Base-by-base conservation (phyloP, 2,888 invertebrate species). In the Punctoribates punctum region DNA sequence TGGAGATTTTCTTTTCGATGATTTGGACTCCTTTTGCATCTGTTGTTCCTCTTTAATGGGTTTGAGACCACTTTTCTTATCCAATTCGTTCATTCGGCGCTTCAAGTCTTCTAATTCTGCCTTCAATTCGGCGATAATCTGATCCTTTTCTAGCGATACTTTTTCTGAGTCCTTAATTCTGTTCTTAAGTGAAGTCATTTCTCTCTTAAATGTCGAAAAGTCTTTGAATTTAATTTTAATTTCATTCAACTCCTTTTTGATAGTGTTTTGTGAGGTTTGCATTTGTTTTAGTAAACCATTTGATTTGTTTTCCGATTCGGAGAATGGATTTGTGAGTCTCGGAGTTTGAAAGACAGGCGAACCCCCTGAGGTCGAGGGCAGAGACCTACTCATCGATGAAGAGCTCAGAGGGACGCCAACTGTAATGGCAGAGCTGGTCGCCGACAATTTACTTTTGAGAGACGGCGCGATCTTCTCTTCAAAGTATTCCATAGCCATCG, bases 401-500 rank as follows among this genome's bases (percentile, higher is more conserved):
- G 74, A 34, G 23, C 74, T 74, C 29, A 57, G 8, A 9, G 34
- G 20, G 4, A 42, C 48, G 17, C 42, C 42, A 13, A 67, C 62
- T 6, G 74, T 23, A 1, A 62, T 54, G 2, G 1, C 27, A 74
- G 9, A n/a, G 1, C 20, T 70, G 2, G 74, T n/a, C 17, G 15
- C 17, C 6, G 34, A 29, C 13, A 67, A 11, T 51, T 70, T 46
- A 27, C 11, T 34, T 78, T 88, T 85, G n/a, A 87, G 81, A 42
- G 83, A 83, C 13, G 90, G 90, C 73, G 88, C 85, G 79, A 96
- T 92, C 82, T 92, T 91, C 82, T 96, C 95, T 82, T 96, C 95
- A 83, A 96, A 96, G 83, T 96, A 93, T 82, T 96, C 96, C 86
- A 96, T 95, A 0, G 96, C 95, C 93, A 93, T 94, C 78, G 93